Evolutionary conservation across 2,888 invertebrate species (phyloP).

Genomic region (Zhuqinia jingwanae): DNA sequence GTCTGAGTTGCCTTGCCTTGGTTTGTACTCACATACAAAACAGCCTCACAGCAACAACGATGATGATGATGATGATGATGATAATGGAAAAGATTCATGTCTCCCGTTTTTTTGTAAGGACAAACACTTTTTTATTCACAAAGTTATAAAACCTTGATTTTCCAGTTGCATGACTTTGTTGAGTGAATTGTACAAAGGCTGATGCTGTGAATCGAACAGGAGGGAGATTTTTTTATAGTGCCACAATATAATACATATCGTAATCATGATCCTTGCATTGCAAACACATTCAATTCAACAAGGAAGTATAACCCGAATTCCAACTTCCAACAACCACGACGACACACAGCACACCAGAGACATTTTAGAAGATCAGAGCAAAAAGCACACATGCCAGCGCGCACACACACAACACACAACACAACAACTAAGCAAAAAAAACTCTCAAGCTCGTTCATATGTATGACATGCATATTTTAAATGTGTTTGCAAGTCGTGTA

Average conservation of each 20-base stretch:
- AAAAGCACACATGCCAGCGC: too few species aligned
- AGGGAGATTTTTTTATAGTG: conserved; percentile 11
- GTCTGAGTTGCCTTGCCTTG: too few species aligned
- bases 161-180: conserved; percentile 56
- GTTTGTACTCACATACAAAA: too few species aligned
- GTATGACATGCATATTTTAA: conserved; percentile 1
- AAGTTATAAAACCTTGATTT: conserved; percentile 58
- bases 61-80: too few species aligned
- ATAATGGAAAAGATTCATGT: conserved; percentile 55
- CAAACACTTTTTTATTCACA: conserved; percentile 54
- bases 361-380: too few species aligned
- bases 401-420: neutral
- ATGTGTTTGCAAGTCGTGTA: conserved; percentile 42
- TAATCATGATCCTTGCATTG: conserved; percentile 1
- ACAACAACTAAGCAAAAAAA: neutral
- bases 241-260: too few species aligned
- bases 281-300: neutral
- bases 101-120: conserved; percentile 46
- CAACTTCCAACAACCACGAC: conserved; percentile 32
- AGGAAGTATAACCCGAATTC: conserved; percentile 32
- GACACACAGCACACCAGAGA: neutral
- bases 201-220: neutral
- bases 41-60: neutral
- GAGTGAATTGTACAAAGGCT: neutral
- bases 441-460: too few species aligned